phyloP scores from a whole-genome alignment of 2,113 vertebrate species.

The Fulica atra region DNA sequence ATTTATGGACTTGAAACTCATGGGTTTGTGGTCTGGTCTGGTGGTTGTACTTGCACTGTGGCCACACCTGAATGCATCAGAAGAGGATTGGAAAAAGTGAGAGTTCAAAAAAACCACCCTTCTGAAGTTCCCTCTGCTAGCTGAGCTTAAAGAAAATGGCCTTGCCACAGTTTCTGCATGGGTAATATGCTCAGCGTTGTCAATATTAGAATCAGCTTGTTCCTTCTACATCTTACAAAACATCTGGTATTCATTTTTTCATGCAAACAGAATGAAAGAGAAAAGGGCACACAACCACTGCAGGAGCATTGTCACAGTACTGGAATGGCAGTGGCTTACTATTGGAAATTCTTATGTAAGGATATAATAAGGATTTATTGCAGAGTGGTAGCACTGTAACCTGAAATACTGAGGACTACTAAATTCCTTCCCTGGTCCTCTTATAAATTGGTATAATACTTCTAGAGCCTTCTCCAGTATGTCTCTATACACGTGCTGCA shows the following conservation, averaged over 20 bases:
- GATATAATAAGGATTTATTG: neutral
- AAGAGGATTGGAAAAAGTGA: neutral
- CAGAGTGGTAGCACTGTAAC: neutral
- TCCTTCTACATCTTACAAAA: neutral
- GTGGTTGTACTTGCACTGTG: neutral
- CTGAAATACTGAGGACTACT: neutral
- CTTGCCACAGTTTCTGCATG: neutral
- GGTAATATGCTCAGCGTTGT: accelerated
- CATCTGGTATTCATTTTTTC: neutral
- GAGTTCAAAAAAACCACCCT: neutral
- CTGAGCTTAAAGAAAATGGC: neutral
- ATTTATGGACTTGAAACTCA: neutral
- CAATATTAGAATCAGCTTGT: neutral
- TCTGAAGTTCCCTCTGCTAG: neutral
- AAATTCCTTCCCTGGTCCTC: neutral
- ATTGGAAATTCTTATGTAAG: neutral
- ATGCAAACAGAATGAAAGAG: neutral
- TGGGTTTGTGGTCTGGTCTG: neutral
- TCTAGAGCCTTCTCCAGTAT: neutral
- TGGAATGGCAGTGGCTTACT: neutral
- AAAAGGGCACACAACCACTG: neutral
- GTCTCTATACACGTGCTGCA: neutral
- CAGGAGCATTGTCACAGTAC: neutral
- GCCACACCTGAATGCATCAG: neutral
- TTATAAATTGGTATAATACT: neutral